phyloP scores from a whole-genome alignment of 2,113 vertebrate genomes.

The Mirounga angustirostris region DNA sequence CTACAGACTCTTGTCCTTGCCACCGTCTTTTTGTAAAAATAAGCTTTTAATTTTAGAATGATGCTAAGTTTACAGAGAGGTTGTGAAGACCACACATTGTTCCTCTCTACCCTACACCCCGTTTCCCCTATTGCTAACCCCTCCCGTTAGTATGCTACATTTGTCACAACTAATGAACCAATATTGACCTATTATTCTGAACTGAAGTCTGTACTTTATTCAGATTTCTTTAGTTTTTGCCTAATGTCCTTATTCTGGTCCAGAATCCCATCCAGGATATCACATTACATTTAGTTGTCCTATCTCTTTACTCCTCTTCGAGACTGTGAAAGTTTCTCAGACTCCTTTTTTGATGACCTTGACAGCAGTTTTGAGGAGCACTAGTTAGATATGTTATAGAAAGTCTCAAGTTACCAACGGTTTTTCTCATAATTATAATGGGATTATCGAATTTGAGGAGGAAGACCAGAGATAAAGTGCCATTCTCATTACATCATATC shows the following conservation, averaged over 20 bases:
- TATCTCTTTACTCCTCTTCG: background rate
- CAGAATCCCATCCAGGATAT: background rate
- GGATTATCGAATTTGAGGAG: background rate
- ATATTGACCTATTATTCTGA: background rate
- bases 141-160: background rate
- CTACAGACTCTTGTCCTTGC: background rate
- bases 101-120: background rate
- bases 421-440: background rate
- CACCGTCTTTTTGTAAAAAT: background rate
- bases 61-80: conserved; percentile 6
- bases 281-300: background rate
- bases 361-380: background rate
- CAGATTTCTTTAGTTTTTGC: background rate
- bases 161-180: background rate
- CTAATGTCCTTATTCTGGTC: background rate
- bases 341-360: background rate
- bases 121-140: background rate
- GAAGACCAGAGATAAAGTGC: background rate
- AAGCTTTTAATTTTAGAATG: conserved; percentile 51
- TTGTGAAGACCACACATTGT: background rate
- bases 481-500: background rate
- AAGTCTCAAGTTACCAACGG: background rate
- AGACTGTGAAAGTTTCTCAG: background rate
- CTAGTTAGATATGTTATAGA: background rate
- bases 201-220: background rate